Base-by-base conservation (phyloP, 2,797 vertebrate genomes). In the Poecilia picta region DNA sequence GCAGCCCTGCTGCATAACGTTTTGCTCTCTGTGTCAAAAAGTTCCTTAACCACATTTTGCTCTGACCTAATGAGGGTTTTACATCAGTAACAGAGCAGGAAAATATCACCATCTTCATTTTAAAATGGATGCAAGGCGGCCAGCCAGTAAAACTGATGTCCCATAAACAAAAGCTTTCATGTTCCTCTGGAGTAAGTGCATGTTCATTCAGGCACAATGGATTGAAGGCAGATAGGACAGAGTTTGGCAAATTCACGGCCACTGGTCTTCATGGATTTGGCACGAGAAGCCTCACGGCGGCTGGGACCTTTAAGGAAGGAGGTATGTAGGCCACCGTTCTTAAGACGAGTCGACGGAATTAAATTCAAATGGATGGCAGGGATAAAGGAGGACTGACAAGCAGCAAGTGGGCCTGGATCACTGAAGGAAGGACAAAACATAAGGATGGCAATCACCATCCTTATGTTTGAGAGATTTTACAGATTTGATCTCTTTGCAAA, bases 301-400 rank as follows among this genome's bases (percentile, higher is more conserved):
- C 79, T 11, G 36, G 83, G 83, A 87, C 73, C 71, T 80, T 73
- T 72, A 23, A 62, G 76, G 41, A 90, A 87, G 72, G 91, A 83
- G 90, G 90, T 87, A 93, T 91, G 79, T 94, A 88, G 92, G 92
- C 55, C 93, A 87, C 8, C 1, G 45, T 57, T 85, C 66, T 72
- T 77, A 41, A 72, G 79, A 36, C 81, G 68, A 81, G 90, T 90
- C 83, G 74, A 43, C 25, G 10, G 1, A 81, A 80, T 77, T 89
- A 81, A 43, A 83, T 73, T 83, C 62, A 83, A 71, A 79, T 0
- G 0, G 57, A n/a, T 5, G 57, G 25, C 3, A 51, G 66, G 20
- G 43, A 78, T 3, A 31, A 28, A 83, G 20, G 12, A 73, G 43
- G 64, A 75, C 80, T 75, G 10, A 72, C 59, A 55, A 41, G 36